A percentile compares a stretch with the other conserved stretches of the same genome.
Conservation (phyloP, 2,113 vertebrate genomes). For the Paratilapia polleni region DNA sequence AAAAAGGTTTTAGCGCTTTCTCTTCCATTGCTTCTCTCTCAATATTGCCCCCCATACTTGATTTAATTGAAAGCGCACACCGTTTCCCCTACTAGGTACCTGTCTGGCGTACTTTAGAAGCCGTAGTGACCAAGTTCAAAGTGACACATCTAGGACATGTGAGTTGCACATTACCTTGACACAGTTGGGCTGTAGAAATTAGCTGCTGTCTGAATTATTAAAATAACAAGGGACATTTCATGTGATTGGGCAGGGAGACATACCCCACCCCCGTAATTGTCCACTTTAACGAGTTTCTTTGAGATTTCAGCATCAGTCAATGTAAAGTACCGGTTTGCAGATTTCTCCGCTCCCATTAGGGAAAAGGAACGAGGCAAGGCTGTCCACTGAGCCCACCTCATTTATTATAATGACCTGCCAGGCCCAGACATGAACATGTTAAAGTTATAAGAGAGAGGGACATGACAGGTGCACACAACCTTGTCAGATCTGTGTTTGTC, state of each 20-base stretch:
- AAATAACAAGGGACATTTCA: constrained; percentile 99
- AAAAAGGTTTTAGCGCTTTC: constrained; percentile 5
- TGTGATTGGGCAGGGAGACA: constrained; percentile 89
- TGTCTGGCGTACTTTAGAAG: constrained; percentile 48
- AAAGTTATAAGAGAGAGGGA: constrained; percentile 88
- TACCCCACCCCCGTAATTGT: constrained; percentile 84
- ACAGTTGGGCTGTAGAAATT: constrained; percentile 94
- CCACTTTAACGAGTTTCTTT: constrained; percentile 93
- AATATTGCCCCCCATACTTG: constrained; percentile 17
- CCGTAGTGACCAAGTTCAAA: constrained; percentile 88
- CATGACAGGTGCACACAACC: constrained; percentile 91
- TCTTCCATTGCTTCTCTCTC: constrained; percentile 10
- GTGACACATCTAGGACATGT: constrained; percentile 92
- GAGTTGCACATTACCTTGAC: constrained; percentile 93
- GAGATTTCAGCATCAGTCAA: constrained; percentile 91
- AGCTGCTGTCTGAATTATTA: constrained; percentile 96
- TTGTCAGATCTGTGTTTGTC: constrained; percentile 91
- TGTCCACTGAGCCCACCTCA: constrained; percentile 88
- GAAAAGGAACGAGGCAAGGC: constrained; percentile 78
- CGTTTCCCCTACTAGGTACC: constrained; percentile 34
- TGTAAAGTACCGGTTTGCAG: constrained; percentile 86
- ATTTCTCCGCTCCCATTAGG: constrained; percentile 91
- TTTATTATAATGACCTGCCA: constrained; percentile 99
- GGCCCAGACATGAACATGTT: constrained; percentile 95
- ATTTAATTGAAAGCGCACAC: constrained; percentile 61